Evolutionary conservation across 2,888 invertebrate species (phyloP).

Genomic region (Melieria omissa): DNA sequence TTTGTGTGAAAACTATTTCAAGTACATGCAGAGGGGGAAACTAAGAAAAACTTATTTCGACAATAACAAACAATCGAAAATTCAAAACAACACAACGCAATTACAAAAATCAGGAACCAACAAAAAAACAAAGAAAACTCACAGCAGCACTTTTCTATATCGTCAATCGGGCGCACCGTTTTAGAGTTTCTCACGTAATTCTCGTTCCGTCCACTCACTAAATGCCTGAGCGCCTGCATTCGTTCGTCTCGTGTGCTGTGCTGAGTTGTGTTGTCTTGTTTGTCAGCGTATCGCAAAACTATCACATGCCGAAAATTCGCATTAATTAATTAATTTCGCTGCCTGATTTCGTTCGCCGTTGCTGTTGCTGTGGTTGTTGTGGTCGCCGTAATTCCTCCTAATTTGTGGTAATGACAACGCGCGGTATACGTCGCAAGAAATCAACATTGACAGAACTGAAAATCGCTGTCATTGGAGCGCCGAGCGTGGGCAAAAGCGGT

Average conservation of each 20-base stretch:
- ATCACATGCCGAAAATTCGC: not conserved
- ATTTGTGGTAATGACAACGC: conserved; percentile 73
- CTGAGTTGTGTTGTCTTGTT: too few species aligned
- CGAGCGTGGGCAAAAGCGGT: conserved; percentile 94
- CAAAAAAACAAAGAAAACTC: conserved; percentile 8
- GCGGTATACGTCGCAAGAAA: conserved; percentile 88
- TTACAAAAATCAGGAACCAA: not conserved
- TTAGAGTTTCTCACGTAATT: too few species aligned
- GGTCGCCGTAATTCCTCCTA: conserved; percentile 3
- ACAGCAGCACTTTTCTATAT: too few species aligned
- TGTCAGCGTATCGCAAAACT: not conserved
- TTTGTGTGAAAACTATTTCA: conserved; percentile 17
- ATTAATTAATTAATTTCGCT: conserved; percentile 5
- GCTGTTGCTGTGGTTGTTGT: not conserved
- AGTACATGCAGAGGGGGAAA: conserved; percentile 17
- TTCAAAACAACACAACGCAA: too few species aligned
- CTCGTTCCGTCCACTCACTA: too few species aligned
- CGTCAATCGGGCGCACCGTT: too few species aligned
- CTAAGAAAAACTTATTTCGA: too few species aligned
- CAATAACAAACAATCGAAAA: too few species aligned
- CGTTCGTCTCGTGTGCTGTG: too few species aligned
- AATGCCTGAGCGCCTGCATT: too few species aligned
- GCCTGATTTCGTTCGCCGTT: conserved; percentile 16
- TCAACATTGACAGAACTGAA: conserved; percentile 90
- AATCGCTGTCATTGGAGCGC: conserved; percentile 89